Percentiles rank a stretch among this genome's conserved stretches.
Conservation (phyloP, 2,888 invertebrate species). For the Drosophila quinaria region DNA sequence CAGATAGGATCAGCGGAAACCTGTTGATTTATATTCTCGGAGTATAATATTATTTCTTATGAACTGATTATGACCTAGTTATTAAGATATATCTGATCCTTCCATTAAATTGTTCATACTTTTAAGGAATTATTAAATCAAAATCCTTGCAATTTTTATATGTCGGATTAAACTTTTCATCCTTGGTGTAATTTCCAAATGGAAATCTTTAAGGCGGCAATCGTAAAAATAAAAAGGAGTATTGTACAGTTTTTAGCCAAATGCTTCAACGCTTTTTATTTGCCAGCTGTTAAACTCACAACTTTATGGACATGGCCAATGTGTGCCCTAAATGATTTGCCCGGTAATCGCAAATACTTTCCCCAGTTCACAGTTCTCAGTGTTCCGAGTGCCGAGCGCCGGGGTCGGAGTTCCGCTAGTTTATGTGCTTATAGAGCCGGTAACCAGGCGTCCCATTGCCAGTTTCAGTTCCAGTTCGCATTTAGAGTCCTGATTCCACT, state of each 20-base stretch:
- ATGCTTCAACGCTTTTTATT: constrained; percentile 49
- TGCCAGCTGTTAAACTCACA: constrained; percentile 56
- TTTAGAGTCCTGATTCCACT: constrained; percentile 4
- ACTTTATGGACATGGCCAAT: constrained; percentile 64
- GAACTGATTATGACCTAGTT: neutral
- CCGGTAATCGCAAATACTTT: constrained; percentile 56
- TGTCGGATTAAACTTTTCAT: neutral
- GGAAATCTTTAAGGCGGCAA: constrained; percentile 22
- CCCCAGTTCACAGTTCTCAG: constrained; percentile 22
- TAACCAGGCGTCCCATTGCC: constrained; percentile 24
- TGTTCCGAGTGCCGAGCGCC: constrained; percentile 36
- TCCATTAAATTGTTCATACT: neutral
- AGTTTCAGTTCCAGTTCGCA: neutral
- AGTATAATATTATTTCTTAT: too few species aligned
- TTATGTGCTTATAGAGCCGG: constrained; percentile 45
- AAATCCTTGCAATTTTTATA: neutral
- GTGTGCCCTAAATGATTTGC: constrained; percentile 67
- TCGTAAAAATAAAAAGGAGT: constrained; percentile 8
- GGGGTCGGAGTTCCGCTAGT: constrained; percentile 50
- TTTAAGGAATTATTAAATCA: neutral
- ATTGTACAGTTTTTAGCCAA: constrained; percentile 27
- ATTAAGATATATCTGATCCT: neutral
- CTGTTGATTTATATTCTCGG: too few species aligned
- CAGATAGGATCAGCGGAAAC: too few species aligned
- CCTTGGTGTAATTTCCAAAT: constrained; percentile 9